phyloP scores from a whole-genome alignment of 2,888 invertebrate genomes.

The Coremacera marginata region DNA sequence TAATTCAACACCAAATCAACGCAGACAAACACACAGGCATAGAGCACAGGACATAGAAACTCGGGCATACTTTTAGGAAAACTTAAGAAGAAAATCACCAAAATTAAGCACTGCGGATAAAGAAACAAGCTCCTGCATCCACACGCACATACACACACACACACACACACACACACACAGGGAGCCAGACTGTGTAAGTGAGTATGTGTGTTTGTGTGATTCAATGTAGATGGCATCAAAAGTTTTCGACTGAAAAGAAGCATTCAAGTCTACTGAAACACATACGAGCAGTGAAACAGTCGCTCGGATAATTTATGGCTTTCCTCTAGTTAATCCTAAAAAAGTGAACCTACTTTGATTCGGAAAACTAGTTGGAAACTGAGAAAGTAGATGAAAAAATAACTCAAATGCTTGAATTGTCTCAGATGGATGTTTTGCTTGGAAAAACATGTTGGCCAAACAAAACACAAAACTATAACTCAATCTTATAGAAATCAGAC shows the following conservation, averaged over 20 bases:
- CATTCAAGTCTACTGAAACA: background rate
- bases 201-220: background rate
- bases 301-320: constrained; percentile 29
- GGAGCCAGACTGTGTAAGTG: background rate
- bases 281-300: background rate
- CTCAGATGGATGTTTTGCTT: too few relatives aligned
- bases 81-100: constrained; percentile 22
- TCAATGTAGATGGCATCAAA: background rate
- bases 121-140: background rate
- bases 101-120: constrained; percentile 20
- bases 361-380: background rate
- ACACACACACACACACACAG: background rate
- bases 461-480: too few relatives aligned
- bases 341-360: constrained; percentile 25
- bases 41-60: background rate
- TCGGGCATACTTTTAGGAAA: background rate
- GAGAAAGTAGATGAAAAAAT: too few relatives aligned
- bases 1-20: background rate
- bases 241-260: constrained; percentile 17
- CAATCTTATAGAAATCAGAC: too few relatives aligned
- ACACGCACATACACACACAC: background rate
- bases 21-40: background rate
- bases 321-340: constrained; percentile 26
- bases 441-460: too few relatives aligned
- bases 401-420: too few relatives aligned